Evolutionary conservation across 2,888 invertebrate species (phyloP), one percentile per base, ranked within the genome.

Genomic region (Ptilodon capucinus): DNA sequence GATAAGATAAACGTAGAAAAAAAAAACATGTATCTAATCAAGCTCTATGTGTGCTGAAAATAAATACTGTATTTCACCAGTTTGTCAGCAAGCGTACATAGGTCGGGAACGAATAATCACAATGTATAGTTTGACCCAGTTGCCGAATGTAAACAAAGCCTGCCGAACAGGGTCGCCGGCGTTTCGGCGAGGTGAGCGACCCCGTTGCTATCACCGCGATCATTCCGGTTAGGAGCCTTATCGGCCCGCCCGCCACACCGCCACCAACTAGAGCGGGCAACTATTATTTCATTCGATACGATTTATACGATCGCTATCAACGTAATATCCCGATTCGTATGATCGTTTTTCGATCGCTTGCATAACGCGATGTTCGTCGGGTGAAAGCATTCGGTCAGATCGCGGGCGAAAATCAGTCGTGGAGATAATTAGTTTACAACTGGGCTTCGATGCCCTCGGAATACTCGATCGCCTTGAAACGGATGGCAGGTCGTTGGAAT

Each of bases 141-240:
- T 79, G 47, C 52, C 51, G 43, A 64, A 65, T 60, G 70, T 76
- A 79, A 79, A 79, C 79, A 82, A 79, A 81, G 79, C 70, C 67
- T 64, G 60, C 65, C 53, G 60, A 85, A 84, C 81, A 84, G 79
- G 82, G 86, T 74, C 86, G 75, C 78, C 82, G 83, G 82, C 81
- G 78, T 75, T 78, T 78, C 57, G 73, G 57, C 73, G 83, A 86
- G 88, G 89, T 89, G 80, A 85, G 73, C 77, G 90, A 88, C 87
- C 86, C 73, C 70, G 54, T 67, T 79, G 53, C 68, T 79, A 84
- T 80, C 79, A 73, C 49, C 59, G 56, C 78, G 67, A 81, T 80
- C 75, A 86, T 78, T 81, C 83, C 83, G 84, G 81, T 83, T 82
- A 74, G 54, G 72, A 74, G 54, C 72, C 73, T 79, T 84, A 81